Percentiles rank a stretch among this genome's conserved stretches.
phyloP scores from a whole-genome alignment of 2,888 invertebrate genomes.

The Zaprionus lineosus region DNA sequence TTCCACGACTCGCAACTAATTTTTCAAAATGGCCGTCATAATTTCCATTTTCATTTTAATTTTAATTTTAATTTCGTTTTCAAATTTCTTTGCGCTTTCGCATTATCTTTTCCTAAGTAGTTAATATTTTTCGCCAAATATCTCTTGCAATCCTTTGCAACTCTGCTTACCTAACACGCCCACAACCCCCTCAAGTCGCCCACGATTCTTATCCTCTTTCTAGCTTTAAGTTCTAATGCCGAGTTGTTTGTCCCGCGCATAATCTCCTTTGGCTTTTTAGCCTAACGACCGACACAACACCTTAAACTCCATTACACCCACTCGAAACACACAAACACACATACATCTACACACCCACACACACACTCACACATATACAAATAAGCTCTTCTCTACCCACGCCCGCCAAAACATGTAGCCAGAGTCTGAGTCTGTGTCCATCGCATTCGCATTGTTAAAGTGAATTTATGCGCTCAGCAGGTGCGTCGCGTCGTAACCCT shows the following conservation, averaged over 20 bases:
- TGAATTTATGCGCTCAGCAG: conserved; percentile 74
- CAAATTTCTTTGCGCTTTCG: conserved; percentile 1
- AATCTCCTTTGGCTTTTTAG: conserved; percentile 68
- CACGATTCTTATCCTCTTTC: conserved; percentile 23
- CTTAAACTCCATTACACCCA: conserved; percentile 26
- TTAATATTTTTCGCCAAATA: conserved; percentile 19
- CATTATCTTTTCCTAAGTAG: conserved; percentile 23
- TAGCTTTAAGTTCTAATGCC: conserved; percentile 40
- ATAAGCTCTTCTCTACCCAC: not conserved
- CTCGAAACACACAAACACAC: conserved; percentile 15
- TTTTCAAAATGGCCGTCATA: not conserved
- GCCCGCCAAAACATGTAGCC: conserved; percentile 1
- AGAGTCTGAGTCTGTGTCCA: conserved; percentile 42
- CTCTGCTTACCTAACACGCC: no score
- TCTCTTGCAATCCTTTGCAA: conserved; percentile 55
- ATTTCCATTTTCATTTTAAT: conserved; percentile 13
- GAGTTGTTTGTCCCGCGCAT: conserved; percentile 34
- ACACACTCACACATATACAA: not conserved
- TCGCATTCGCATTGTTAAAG: conserved; percentile 63
- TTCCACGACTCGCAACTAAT: no score
- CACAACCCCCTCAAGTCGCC: no score
- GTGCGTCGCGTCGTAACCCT: conserved; percentile 30
- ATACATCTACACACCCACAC: not conserved
- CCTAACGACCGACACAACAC: conserved; percentile 69
- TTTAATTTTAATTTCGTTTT: conserved; percentile 19